phyloP scores from a whole-genome alignment of 30 jellyfish, hydroid and myxozoan genomes.

The Cassiopea andromeda region DNA sequence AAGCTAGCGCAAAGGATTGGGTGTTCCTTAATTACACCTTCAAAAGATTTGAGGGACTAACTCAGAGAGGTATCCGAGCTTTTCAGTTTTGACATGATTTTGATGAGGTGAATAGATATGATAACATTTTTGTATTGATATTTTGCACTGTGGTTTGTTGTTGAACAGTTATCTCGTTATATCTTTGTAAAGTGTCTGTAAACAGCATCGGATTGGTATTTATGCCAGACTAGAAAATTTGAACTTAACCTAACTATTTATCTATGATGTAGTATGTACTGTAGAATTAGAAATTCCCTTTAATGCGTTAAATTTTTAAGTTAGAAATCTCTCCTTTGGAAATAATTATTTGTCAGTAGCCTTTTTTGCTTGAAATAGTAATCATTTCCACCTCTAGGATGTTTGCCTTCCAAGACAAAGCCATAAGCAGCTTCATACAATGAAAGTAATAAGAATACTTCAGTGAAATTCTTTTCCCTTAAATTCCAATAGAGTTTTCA shows the following conservation, averaged over 20 bases:
- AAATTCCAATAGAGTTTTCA: too few species aligned
- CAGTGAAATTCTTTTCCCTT: too few species aligned
- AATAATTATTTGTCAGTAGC: background rate
- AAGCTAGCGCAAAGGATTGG: constrained; percentile 91
- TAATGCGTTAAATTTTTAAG: background rate
- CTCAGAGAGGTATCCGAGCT: constrained; percentile 90
- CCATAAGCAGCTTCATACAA: background rate
- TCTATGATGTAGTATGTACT: background rate
- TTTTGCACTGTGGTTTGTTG: constrained; percentile 1
- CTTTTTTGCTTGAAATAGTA: background rate
- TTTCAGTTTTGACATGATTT: constrained; percentile 64
- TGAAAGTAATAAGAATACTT: too few species aligned
- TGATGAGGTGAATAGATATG: background rate
- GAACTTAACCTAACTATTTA: constrained; percentile 23
- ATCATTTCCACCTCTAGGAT: background rate
- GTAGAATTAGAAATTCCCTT: background rate
- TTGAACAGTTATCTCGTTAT: background rate
- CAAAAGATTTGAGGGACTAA: constrained; percentile 96
- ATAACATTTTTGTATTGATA: background rate
- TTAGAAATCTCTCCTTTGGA: background rate
- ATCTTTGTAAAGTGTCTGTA: too few species aligned
- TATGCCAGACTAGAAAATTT: constrained; percentile 42
- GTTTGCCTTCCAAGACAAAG: background rate
- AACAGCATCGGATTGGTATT: constrained; percentile 15
- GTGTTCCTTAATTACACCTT: constrained; percentile 96